Base-by-base conservation (phyloP, 2,113 vertebrate species). In the Mustela lutreola region DNA sequence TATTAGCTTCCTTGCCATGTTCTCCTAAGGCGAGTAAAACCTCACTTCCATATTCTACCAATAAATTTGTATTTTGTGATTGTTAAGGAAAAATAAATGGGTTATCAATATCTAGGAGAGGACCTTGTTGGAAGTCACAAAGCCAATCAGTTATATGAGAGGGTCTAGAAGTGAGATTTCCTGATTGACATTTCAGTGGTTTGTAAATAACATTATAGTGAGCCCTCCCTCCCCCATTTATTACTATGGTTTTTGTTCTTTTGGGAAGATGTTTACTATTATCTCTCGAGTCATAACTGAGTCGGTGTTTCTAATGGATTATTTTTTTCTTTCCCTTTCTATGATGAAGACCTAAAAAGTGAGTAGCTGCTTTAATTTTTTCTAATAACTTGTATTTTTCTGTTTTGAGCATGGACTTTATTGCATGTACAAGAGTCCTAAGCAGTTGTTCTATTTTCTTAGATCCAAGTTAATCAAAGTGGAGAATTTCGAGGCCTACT, bases 401-500 rank as follows among this genome's bases (percentile, higher is more conserved):
- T 36, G 5, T 31, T 78, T 95, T 67, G 63, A 93, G 39, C 28
- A 11, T 94, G 95, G 94, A 90, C 16, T 11, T 67, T 53, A 15
- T 14, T 65, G 36, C 81, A 67, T 78, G 12, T 60, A 48, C 63
- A 16, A 78, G 60, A 28, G 56, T 70, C 45, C 88, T 93, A 86
- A 96, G 36, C 84, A 8, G 0, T 53, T 50, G 5, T 7, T 98
- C 97, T 97, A 62, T 76, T 53, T 31, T 96, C 90, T 22, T 94
- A 99, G 99, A 96, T 98, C 98, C 91, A 99, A 99, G 94, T 48
- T 99, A 91, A 98, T 99, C 95, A 99, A 98, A 97, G 98, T 99
- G 83, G 99, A 99, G 97, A 99, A 99, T 95, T 99, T 99, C 58
- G 99, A 99, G 93, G 97, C 98, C 9, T 99, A 99, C 98, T 99